These are phyloP conservation scores for Coptodon rendalli DNA, from an alignment of 2,113 vertebrate species.

Conservation along the genomic window DNA sequence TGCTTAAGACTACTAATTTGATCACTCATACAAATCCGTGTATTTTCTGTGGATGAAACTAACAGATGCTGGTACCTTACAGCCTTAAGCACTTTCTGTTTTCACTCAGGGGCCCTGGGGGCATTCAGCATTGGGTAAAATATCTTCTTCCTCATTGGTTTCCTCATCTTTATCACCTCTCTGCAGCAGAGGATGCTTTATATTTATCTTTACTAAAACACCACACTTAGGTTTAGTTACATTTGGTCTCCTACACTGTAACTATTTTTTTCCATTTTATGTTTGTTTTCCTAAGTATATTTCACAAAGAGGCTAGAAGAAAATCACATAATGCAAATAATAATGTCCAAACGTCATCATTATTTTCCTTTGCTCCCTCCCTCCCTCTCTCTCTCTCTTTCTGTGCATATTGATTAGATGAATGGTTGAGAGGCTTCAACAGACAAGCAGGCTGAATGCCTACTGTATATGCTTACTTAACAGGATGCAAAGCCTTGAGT, in stretches of 20 bases:
- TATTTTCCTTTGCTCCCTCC: neutral
- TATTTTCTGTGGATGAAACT: neutral
- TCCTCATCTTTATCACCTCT: neutral
- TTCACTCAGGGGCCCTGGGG: neutral
- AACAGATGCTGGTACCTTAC: neutral
- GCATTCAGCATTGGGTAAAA: neutral
- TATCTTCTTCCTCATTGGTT: neutral
- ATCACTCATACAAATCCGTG: conserved; percentile 35
- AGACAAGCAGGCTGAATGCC: neutral
- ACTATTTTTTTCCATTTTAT: neutral
- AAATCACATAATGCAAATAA: neutral
- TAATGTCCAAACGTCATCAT: neutral
- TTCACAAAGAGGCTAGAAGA: neutral
- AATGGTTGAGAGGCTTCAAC: neutral
- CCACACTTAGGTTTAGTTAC: neutral
- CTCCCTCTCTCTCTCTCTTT: neutral
- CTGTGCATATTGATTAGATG: neutral
- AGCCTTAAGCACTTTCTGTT: neutral
- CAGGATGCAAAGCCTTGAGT: neutral
- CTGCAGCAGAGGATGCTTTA: neutral
- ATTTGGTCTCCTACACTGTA: neutral
- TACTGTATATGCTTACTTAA: neutral
- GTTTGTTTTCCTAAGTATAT: neutral
- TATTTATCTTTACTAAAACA: neutral
- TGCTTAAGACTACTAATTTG: conserved; percentile 36